These are phyloP conservation scores for Asarcornis scutulata DNA, from an alignment of 2,113 vertebrate species.

Conservation along the genomic window DNA sequence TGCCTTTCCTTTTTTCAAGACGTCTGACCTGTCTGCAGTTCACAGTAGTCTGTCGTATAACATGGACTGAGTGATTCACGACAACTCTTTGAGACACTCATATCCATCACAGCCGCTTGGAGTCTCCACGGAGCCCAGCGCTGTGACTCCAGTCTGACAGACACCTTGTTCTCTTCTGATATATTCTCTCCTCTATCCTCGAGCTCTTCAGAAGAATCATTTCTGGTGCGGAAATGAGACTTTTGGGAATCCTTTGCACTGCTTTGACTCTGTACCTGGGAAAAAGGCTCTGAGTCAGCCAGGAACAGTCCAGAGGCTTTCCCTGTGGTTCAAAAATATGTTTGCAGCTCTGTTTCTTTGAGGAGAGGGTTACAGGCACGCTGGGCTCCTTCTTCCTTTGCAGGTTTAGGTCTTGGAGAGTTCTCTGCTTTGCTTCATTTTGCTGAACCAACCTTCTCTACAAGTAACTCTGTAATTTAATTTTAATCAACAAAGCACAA, in stretches of 20 bases:
- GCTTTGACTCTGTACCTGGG: background rate
- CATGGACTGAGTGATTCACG: background rate
- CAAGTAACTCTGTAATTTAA: background rate
- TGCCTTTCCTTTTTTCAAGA: background rate
- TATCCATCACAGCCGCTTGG: background rate
- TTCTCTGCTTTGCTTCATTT: background rate
- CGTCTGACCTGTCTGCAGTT: background rate
- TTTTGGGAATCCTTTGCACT: background rate
- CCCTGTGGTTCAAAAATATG: background rate
- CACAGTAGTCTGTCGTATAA: background rate
- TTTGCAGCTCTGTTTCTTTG: background rate
- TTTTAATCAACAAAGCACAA: background rate
- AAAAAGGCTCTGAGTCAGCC: background rate
- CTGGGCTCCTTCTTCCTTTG: background rate
- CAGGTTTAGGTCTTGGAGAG: background rate
- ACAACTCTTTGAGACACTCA: background rate
- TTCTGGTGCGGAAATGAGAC: background rate
- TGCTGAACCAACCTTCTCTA: background rate
- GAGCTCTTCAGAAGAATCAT: background rate
- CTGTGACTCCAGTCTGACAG: background rate
- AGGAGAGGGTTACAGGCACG: background rate
- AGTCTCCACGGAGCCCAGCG: accelerated
- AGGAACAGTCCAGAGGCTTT: background rate
- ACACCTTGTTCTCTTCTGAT: background rate
- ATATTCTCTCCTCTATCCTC: background rate